Evolutionary conservation across 2,888 invertebrate genomes (phyloP).

Genomic region (Unio delphinus): DNA sequence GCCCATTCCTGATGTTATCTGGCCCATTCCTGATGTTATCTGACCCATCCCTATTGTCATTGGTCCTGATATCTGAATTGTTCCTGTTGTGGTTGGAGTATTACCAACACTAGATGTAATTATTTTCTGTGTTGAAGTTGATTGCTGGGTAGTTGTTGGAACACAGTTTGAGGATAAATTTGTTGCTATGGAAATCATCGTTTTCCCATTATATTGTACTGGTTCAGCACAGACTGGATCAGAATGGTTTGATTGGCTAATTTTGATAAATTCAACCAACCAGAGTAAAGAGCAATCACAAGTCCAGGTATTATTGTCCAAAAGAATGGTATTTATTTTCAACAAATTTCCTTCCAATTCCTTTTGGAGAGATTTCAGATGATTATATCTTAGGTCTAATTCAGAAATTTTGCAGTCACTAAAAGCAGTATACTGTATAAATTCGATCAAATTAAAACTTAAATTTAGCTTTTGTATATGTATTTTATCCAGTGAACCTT

Average conservation of each 20-base stretch:
- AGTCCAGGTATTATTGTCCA: conserved; percentile 40
- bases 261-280: conserved; percentile 34
- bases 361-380: conserved; percentile 35
- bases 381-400: conserved; percentile 35
- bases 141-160: too few species aligned
- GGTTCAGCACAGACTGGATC: conserved; percentile 36
- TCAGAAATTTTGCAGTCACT: conserved; percentile 4
- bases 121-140: too few species aligned
- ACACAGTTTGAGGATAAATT: too few species aligned
- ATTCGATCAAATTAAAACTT: too few species aligned
- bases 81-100: neutral
- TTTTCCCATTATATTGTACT: conserved; percentile 20
- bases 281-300: conserved; percentile 53
- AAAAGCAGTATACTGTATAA: too few species aligned
- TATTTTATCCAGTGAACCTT: too few species aligned
- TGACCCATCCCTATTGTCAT: too few species aligned
- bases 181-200: conserved; percentile 6
- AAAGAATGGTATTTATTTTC: conserved; percentile 20
- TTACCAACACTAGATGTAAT: too few species aligned
- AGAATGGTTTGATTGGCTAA: conserved; percentile 1
- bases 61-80: neutral
- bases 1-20: neutral
- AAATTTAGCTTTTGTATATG: too few species aligned
- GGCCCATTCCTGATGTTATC: neutral
- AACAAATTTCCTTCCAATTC: conserved; percentile 28